A percentile compares a stretch with the other conserved stretches of the same genome.
Evolutionary conservation across 1,140 invertebrate species (phyloP).

Genomic region (Euwallacea similis): DNA sequence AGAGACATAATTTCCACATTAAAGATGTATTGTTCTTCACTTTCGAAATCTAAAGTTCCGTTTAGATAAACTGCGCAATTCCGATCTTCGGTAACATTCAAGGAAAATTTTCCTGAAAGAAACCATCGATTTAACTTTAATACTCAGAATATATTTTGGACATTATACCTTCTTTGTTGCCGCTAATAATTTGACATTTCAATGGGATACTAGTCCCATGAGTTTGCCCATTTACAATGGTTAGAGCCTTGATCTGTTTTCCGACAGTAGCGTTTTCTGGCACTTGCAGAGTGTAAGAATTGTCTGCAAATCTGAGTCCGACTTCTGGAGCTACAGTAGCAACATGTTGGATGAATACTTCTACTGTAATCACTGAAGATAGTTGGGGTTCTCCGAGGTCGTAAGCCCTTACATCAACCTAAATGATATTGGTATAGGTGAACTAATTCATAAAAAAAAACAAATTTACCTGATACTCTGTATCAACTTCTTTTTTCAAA

Average conservation of each 20-base stretch:
- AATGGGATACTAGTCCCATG: conserved; percentile 69
- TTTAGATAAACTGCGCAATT: conserved; percentile 77
- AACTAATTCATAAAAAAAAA: neutral
- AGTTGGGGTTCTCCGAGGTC: conserved; percentile 85
- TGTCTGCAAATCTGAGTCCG: conserved; percentile 80
- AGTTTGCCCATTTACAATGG: conserved; percentile 71
- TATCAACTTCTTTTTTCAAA: conserved; percentile 79
- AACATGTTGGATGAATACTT: conserved; percentile 81
- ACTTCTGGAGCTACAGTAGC: conserved; percentile 65
- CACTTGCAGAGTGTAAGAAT: conserved; percentile 77
- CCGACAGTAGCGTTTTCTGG: conserved; percentile 73
- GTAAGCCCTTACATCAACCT: conserved; percentile 83
- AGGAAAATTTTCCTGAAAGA: conserved; percentile 65
- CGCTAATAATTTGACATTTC: conserved; percentile 71
- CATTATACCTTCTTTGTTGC: conserved; percentile 56
- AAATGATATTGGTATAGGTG: conserved; percentile 8
- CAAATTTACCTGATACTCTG: conserved; percentile 73
- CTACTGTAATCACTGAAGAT: conserved; percentile 76
- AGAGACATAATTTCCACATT: conserved; percentile 75
- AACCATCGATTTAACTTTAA: conserved; percentile 3
- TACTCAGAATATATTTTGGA: neutral
- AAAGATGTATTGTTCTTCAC: conserved; percentile 70
- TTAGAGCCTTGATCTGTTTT: conserved; percentile 70
- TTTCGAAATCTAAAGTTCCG: conserved; percentile 75
- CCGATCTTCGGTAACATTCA: conserved; percentile 72